Evolutionary conservation across 2,113 vertebrate genomes (phyloP), one percentile per base, ranked within the genome.

Genomic region (Lycocorax pyrrhopterus): DNA sequence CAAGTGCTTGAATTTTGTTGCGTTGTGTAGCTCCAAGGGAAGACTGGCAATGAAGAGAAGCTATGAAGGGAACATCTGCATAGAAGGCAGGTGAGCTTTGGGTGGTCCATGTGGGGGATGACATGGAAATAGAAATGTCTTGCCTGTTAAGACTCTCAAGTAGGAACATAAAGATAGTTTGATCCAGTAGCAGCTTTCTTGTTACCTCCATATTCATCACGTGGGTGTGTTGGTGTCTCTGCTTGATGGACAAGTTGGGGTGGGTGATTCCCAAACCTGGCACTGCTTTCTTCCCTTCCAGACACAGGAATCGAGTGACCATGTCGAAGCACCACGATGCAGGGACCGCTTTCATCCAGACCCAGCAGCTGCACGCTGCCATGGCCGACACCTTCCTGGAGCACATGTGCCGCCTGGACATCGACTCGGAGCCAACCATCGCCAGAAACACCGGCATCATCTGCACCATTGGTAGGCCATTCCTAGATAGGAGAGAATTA

Each of bases 391-490:
- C 99, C 5, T 98, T 98, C 89, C 95, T 99, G 90, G 99, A 99
- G 96, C 99, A 99, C 97, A 98, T 99, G 98, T 99, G 99, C 83
- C 98, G 99, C 89, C 97, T 99, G 97, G 99, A 99, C 98, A 99
- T 99, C 0, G 99, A 99, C 97, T 99, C 99, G 0, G 97, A 98
- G 23, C 99, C 99, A 7, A 98, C 98, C 78, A 98, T 98, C 2
- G 98, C 99, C 16, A 98, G 99, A 30, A 99, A 99, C 98, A 99
- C 99, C 0, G 99, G 99, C 97, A 99, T 99, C 97, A 98, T 99
- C 97, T 99, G 99, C 96, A 99, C 99, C 88, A 99, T 99, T 1
- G 99, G 99, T 99, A 97, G 75, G 99, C 92, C 12, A 49, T 64
- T 71, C 58, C 85, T 92, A 12, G 63, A 62, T 1, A 56, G 55